Evolutionary conservation across 2,888 invertebrate species (phyloP).

Genomic region (Ganaspis brasiliensis): DNA sequence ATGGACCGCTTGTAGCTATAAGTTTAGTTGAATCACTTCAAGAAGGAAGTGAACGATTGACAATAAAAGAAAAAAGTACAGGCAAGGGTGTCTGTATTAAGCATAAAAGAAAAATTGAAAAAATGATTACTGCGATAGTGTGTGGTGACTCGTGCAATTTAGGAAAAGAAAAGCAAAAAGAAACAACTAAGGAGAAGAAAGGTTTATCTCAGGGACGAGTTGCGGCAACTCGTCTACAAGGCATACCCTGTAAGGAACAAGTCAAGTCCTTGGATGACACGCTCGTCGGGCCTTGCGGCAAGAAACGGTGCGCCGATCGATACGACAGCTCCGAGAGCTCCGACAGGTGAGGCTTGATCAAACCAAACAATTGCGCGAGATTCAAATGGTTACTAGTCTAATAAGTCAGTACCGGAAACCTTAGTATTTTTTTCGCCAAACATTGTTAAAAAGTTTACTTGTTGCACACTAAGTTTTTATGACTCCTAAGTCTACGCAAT

Average conservation of each 20-base stretch:
- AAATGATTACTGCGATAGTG: conserved; percentile 33
- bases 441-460: no score
- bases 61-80: conserved; percentile 39
- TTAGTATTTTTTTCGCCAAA: no score
- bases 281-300: conserved; percentile 83
- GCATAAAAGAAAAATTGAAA: conserved; percentile 35
- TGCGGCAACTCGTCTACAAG: conserved; percentile 52
- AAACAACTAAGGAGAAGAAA: conserved; percentile 49
- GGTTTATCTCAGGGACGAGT: conserved; percentile 42
- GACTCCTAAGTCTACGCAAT: no score
- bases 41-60: conserved; percentile 28
- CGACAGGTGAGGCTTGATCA: conserved; percentile 88
- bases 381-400: no score
- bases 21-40: conserved; percentile 1
- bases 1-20: conserved; percentile 21
- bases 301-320: conserved; percentile 94
- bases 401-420: no score
- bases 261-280: conserved; percentile 75
- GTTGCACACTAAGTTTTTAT: no score
- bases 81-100: conserved; percentile 32
- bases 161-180: conserved; percentile 50
- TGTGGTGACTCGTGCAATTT: conserved; percentile 22
- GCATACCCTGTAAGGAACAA: conserved; percentile 74
- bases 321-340: conserved; percentile 97
- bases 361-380: conserved; percentile 13